A percentile compares a stretch with the other conserved stretches of the same genome.
phyloP scores from a whole-genome alignment of 2,113 vertebrate genomes.

The Piaya cayana region DNA sequence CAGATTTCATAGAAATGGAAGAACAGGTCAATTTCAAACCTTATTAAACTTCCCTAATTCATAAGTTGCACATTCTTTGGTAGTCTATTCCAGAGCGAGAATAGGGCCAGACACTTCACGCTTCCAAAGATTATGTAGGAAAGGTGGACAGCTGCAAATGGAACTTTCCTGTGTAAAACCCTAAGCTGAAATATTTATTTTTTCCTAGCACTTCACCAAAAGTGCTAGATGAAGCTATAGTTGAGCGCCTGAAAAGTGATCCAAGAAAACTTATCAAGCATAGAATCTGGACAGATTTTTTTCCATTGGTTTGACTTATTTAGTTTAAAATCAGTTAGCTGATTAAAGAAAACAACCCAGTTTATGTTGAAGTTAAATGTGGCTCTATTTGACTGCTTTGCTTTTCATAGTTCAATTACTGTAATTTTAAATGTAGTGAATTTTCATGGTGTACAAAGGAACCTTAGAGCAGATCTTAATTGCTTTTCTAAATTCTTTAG shows the following conservation, averaged over 20 bases:
- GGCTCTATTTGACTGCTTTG: not conserved
- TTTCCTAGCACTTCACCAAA: not conserved
- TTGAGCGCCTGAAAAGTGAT: not conserved
- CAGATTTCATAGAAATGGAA: not conserved
- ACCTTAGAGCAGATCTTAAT: constrained; percentile 7
- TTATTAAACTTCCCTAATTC: too few species aligned
- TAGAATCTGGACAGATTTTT: not conserved
- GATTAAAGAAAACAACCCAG: not conserved
- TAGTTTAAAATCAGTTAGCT: not conserved
- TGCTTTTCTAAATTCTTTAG: not conserved
- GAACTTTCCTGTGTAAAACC: not conserved
- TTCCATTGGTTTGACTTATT: not conserved
- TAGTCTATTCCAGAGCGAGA: not conserved
- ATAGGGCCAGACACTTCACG: not conserved
- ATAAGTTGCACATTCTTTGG: not conserved
- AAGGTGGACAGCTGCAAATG: not conserved
- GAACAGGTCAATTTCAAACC: not conserved
- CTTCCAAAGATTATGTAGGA: not conserved
- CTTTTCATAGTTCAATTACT: not conserved
- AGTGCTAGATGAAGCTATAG: not conserved
- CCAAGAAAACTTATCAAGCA: not conserved
- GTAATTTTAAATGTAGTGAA: not conserved
- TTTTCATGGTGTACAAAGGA: not conserved
- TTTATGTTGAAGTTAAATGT: not conserved
- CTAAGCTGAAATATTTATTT: not conserved